Evolutionary conservation across 2,113 vertebrate species (phyloP), one percentile per base, ranked within the genome.

Genomic region (Bombycilla garrulus): DNA sequence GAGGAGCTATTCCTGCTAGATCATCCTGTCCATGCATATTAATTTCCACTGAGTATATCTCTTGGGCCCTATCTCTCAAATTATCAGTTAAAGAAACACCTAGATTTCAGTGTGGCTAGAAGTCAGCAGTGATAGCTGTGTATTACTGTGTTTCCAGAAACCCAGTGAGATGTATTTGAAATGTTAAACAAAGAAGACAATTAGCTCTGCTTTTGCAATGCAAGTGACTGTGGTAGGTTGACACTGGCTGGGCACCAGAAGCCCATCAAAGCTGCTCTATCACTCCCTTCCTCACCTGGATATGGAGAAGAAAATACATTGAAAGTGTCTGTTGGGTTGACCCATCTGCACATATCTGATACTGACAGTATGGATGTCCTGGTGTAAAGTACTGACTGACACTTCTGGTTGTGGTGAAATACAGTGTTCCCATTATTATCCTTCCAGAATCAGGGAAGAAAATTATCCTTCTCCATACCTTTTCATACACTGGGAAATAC

Each of bases 401-500:
- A 66, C 36, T 87, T 65, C 73, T 66, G 36, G 28, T 36, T 89
- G 42, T 78, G 42, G 15, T 74, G 50, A 84, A 87, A 93, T 58
- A 78, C 4, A 22, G 25, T 40, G 29, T 69, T 69, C 31, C 54
- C 28, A 16, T 4, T 78, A 47, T 20, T 33, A 50, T n/a, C 26
- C 3, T 58, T 42, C 33, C 38, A 93, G 42, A 92, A 71, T 18
- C 50, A 65, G 9, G 21, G 24, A 60, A 83, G 19, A 31, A 81
- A 92, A 78, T 13, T 0, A 58, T 51, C 16, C 57, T 83, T 22
- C 61, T 76, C 94, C 96, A 11, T 96, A 99, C 99, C 98, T 99
- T 99, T 94, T 99, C 98, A 96, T 98, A 99, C 40, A 97, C 98
- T 31, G 98, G 99, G n/a, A 99, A 98, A 78, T 98, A 99, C 71